Evolutionary conservation across 2,797 vertebrate genomes (phyloP).

Genomic region (Antrozous pallidus): DNA sequence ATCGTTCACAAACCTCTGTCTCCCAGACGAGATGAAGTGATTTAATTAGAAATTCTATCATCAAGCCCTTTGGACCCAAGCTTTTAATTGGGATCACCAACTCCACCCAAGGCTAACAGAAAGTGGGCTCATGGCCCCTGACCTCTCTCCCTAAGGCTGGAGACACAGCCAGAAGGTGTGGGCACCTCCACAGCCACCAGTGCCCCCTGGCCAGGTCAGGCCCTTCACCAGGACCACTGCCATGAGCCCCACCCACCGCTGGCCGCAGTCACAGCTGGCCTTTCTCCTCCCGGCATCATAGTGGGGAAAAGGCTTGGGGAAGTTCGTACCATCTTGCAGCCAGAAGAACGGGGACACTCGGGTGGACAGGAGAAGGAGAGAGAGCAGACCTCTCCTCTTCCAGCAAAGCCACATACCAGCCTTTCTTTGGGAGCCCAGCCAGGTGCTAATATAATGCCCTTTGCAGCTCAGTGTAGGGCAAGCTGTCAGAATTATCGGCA

Average conservation of each 20-base stretch:
- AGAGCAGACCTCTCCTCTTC: neutral
- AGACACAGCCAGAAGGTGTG: neutral
- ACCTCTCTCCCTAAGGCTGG: neutral
- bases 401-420: neutral
- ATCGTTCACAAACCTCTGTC: constrained; percentile 76
- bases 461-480: neutral
- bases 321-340: accelerated
- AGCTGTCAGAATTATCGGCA: neutral
- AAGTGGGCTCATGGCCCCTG: neutral
- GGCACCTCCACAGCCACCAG: neutral
- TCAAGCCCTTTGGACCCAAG: constrained; percentile 78
- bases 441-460: neutral
- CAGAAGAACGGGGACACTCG: neutral
- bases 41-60: constrained; percentile 85
- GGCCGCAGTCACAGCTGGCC: neutral
- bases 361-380: neutral
- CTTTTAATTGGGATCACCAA: constrained; percentile 80
- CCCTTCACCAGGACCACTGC: neutral
- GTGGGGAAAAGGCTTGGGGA: neutral
- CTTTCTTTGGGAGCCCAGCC: neutral
- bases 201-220: neutral
- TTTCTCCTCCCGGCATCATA: neutral
- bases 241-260: accelerated
- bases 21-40: constrained; percentile 81
- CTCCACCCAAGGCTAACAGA: constrained; percentile 59